Conservation (phyloP, 2,113 vertebrate genomes). For the Amblyornis subalaris region DNA sequence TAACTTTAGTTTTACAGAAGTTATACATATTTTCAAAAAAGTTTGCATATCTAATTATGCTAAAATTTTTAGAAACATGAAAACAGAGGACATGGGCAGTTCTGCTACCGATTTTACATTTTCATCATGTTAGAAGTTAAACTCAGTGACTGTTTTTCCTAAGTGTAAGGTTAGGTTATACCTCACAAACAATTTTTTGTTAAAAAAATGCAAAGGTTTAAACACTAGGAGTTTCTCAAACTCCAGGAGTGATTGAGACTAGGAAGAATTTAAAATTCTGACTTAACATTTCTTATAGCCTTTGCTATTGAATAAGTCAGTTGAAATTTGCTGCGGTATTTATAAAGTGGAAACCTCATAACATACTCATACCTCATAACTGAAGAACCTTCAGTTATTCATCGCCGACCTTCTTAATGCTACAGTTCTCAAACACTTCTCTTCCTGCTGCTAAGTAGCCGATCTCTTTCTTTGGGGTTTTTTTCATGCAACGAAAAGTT, state of each 20-base stretch:
- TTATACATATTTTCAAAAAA: neutral
- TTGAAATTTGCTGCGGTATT: neutral
- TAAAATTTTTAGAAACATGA: neutral
- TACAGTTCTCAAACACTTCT: neutral
- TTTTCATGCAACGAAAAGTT: neutral
- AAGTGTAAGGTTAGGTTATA: neutral
- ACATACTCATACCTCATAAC: too few relatives aligned
- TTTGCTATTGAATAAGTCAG: neutral
- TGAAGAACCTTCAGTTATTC: neutral
- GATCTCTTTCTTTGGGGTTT: neutral
- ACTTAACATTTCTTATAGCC: neutral
- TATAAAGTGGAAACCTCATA: neutral
- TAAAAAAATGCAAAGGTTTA: neutral
- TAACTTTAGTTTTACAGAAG: neutral
- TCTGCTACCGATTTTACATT: neutral
- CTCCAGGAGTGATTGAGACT: neutral
- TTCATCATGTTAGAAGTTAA: neutral
- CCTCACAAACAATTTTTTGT: neutral
- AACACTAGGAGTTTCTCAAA: neutral
- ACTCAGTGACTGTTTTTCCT: neutral
- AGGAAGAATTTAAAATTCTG: neutral
- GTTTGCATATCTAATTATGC: neutral
- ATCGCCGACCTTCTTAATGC: neutral
- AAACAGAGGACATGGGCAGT: neutral
- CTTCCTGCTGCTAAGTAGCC: neutral